Base-by-base conservation (phyloP, 2,113 vertebrate genomes). In the Oxyruncus cristatus region DNA sequence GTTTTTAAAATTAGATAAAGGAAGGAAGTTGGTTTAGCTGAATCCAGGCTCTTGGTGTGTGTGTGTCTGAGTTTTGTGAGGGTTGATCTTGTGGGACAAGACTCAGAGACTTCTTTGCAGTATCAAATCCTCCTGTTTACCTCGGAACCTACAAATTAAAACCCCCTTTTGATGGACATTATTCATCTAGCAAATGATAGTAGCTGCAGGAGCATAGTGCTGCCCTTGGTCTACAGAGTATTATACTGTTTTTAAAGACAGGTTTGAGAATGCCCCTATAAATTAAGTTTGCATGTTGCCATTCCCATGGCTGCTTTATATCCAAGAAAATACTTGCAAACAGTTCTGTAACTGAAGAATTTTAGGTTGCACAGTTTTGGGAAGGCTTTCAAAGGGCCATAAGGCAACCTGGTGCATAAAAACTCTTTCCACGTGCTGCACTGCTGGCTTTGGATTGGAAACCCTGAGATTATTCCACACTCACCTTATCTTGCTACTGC, bases 21-120 rank as follows among this genome's bases (percentile, higher is more conserved):
- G n/a, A 55, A 73, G 39, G 59, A 77, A 86, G 41, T 28, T 1
- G 5, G 6, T 62, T 73, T 52, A 53, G 50, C 59, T 50, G 41
- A 71, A 55, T 80, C 33, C n/a, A 35, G 41, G 58, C 41, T 89
- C 47, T 46, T 59, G 6, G 42, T 17, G 21, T 35, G 20, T 35
- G 20, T 0, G 0, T 23, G 21, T 42, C 14, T 0, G 8, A 58
- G 27, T 73, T 80, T 33, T 33, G 4, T 23, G 37, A 30, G 52
- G 33, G 15, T n/a, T 3, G 0, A 2, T 49, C 9, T 62, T 1
- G 0, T 65, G 49, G 19, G 32, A 62, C 17, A 41, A 20, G 58
- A 65, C 28, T 52, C 20, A 24, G 22, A 49, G 46, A 55, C 11
- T 62, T 68, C 37, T 39, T 59, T 42, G 8, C 30, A 28, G 11